Conservation (phyloP, 2,888 invertebrate genomes). For the Caenorhabditis sp. region DNA sequence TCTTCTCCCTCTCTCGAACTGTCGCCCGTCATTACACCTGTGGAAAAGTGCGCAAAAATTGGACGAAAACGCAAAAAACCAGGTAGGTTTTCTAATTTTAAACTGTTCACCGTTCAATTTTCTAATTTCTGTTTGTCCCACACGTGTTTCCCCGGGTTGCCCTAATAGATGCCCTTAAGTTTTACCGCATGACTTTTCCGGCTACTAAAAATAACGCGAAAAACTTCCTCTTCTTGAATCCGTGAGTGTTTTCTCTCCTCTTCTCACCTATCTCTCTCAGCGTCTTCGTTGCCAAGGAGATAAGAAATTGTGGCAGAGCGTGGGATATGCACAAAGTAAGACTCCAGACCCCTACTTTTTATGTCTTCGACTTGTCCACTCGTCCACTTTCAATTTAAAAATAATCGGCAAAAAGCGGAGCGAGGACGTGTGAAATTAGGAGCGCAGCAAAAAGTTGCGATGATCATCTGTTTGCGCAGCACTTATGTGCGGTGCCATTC, state of each 20-base stretch:
- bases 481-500: conserved; percentile 26
- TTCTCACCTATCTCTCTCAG: neutral
- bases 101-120: neutral
- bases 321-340: neutral
- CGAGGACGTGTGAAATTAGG: conserved; percentile 12
- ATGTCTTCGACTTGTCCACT: neutral
- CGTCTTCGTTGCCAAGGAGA: neutral
- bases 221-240: neutral
- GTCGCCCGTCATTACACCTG: conserved; percentile 22
- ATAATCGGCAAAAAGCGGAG: conserved; percentile 1
- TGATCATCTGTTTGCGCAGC: conserved; percentile 21
- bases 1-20: conserved; percentile 32
- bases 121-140: neutral
- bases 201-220: neutral
- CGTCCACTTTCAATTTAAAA: neutral
- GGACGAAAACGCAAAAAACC: conserved; percentile 46
- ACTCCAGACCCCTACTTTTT: neutral
- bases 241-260: neutral
- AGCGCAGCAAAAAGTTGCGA: conserved; percentile 28
- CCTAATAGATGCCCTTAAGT: too few relatives aligned
- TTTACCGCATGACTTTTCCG: too few relatives aligned
- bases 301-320: neutral
- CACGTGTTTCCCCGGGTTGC: neutral
- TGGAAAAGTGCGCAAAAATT: conserved; percentile 18
- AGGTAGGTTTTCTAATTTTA: conserved; percentile 20